phyloP scores from a whole-genome alignment of 2,888 invertebrate species.

The Oasisia sp. region DNA sequence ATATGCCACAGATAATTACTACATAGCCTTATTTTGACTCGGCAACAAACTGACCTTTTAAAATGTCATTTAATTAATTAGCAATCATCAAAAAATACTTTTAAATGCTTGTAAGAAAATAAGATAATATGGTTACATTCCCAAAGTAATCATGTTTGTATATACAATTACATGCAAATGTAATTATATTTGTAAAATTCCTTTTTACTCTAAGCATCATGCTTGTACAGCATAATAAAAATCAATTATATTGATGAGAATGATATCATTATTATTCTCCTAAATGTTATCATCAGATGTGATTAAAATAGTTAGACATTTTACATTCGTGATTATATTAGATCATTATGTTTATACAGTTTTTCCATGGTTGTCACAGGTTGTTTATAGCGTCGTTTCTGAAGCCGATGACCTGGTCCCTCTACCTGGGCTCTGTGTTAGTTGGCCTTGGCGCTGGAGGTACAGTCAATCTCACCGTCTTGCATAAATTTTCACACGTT shows the following conservation, averaged over 20 bases:
- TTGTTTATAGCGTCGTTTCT: conserved; percentile 90
- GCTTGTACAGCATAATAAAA: neutral
- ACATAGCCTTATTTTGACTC: neutral
- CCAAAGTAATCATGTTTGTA: no score
- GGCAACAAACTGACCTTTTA: neutral
- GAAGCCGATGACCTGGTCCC: conserved; percentile 82
- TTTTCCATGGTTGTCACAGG: conserved; percentile 68
- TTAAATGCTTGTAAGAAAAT: no score
- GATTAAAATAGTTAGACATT: neutral
- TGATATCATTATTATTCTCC: no score
- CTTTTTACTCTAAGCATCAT: neutral
- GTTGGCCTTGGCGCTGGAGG: conserved; percentile 90
- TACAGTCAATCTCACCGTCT: conserved; percentile 43
- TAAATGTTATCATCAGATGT: no score
- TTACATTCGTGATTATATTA: conserved; percentile 19
- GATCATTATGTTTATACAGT: neutral
- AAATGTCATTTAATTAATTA: no score
- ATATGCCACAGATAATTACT: neutral
- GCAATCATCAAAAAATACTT: no score
- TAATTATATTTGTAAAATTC: no score
- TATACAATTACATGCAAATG: no score
- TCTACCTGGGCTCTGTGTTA: conserved; percentile 86
- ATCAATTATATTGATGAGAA: neutral
- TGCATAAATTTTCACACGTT: neutral
- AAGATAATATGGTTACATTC: no score